phyloP scores from a whole-genome alignment of 2,797 vertebrate species.

The Gallinago solitaria region DNA sequence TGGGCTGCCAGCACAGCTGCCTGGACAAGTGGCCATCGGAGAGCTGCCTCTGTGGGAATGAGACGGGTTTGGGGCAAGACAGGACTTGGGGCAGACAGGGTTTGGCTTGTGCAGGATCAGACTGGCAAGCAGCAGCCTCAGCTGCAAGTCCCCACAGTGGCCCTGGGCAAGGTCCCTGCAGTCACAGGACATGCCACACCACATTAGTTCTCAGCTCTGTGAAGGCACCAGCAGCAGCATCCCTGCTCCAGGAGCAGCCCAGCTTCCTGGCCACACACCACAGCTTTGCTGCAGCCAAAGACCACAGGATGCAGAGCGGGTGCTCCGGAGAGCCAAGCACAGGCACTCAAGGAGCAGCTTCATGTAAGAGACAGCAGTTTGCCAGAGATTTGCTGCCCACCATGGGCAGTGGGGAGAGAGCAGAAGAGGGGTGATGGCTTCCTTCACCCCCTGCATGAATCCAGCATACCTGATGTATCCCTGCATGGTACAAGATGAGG shows the following conservation, averaged over 20 bases:
- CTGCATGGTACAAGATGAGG: rapidly evolving
- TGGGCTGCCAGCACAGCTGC: background rate
- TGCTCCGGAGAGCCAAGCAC: background rate
- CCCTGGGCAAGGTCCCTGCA: background rate
- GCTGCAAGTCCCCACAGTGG: background rate
- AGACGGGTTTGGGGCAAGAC: background rate
- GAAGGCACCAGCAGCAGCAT: background rate
- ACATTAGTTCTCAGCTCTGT: rapidly evolving
- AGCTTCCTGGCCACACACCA: rapidly evolving
- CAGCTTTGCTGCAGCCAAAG: background rate
- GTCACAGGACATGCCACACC: rapidly evolving
- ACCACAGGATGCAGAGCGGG: rapidly evolving
- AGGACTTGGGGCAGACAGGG: background rate
- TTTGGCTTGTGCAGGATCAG: background rate
- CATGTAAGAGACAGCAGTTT: background rate
- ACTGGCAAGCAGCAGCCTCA: background rate
- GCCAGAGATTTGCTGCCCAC: background rate
- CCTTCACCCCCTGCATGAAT: rapidly evolving
- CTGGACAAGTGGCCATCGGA: background rate
- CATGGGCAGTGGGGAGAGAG: background rate
- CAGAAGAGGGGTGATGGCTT: rapidly evolving
- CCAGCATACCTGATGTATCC: background rate
- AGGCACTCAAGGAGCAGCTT: background rate
- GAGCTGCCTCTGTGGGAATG: background rate
- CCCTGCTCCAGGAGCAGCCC: background rate